These are phyloP conservation scores for Sminthurinus signatus DNA, from an alignment of 1,140 invertebrate species.

Conservation along the genomic window DNA sequence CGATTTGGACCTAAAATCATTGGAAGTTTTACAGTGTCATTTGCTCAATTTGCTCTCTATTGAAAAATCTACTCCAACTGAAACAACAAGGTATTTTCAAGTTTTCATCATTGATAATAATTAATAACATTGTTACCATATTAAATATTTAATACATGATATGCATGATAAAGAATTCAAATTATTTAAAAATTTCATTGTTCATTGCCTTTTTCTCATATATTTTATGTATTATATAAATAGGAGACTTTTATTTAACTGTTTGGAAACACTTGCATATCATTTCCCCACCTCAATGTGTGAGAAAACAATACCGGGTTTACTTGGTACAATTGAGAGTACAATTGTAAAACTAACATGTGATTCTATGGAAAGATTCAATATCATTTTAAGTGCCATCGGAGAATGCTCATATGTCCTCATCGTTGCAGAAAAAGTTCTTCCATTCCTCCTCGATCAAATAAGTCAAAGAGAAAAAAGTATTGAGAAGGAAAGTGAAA, in stretches of 20 bases:
- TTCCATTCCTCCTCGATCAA: background rate
- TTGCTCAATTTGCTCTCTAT: conserved; percentile 13
- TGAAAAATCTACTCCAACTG: background rate
- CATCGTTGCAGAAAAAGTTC: background rate
- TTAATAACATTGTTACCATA: background rate
- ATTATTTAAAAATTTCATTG: too few species aligned
- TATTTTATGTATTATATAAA: too few species aligned
- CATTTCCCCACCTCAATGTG: background rate
- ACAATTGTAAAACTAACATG: background rate
- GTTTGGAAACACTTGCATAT: conserved; percentile 1
- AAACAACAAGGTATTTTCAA: conserved; percentile 1
- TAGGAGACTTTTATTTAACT: background rate
- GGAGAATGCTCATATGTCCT: background rate
- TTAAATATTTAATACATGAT: background rate
- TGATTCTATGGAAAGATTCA: background rate
- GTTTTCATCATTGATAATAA: background rate
- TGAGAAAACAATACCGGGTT: background rate
- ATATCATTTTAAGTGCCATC: background rate
- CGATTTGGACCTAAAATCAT: conserved; percentile 19
- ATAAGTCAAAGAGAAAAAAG: background rate
- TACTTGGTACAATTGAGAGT: background rate
- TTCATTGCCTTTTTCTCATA: too few species aligned
- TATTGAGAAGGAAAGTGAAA: background rate
- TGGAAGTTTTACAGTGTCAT: conserved; percentile 28
- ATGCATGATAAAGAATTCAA: too few species aligned